A percentile compares a stretch with the other conserved stretches of the same genome.
phyloP scores from a whole-genome alignment of 2,888 invertebrate genomes.

The Stenchaetothrips biformis region DNA sequence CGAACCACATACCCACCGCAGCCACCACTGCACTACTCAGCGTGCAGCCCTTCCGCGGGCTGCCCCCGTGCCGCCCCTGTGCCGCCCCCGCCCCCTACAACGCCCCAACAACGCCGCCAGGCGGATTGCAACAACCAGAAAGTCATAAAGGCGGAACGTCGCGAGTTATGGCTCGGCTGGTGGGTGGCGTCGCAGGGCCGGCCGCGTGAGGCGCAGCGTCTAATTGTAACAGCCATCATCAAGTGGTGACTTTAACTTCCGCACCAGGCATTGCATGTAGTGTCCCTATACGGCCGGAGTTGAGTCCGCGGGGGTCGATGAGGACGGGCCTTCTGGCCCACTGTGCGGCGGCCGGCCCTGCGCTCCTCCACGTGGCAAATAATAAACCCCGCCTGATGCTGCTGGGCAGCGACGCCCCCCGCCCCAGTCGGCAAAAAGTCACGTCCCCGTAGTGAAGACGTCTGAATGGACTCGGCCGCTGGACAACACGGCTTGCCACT shows the following conservation, averaged over 20 bases:
- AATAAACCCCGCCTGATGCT: too few species aligned
- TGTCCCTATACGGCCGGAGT: not conserved
- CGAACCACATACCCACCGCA: not conserved
- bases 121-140: slow-evolving; percentile 15
- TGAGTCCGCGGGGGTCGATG: not conserved
- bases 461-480: not conserved
- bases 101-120: not conserved
- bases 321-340: not conserved
- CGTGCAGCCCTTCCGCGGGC: not conserved
- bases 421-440: not conserved
- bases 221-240: slow-evolving; percentile 5
- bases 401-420: not conserved
- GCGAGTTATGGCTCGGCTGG: slow-evolving; percentile 10
- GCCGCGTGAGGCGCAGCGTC: not conserved
- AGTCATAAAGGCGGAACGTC: not conserved
- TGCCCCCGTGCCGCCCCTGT: not conserved
- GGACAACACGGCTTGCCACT: not conserved
- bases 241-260: not conserved
- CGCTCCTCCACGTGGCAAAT: not conserved
- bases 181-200: not conserved
- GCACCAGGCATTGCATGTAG: not conserved
- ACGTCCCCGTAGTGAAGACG: not conserved
- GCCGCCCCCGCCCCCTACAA: not conserved
- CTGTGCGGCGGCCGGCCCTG: not conserved
- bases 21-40: not conserved